Percentiles rank a stretch among this genome's conserved stretches.
These are phyloP conservation scores for Gopherus evgoodei DNA, from an alignment of 2,113 vertebrate species.

Conservation along the genomic window DNA sequence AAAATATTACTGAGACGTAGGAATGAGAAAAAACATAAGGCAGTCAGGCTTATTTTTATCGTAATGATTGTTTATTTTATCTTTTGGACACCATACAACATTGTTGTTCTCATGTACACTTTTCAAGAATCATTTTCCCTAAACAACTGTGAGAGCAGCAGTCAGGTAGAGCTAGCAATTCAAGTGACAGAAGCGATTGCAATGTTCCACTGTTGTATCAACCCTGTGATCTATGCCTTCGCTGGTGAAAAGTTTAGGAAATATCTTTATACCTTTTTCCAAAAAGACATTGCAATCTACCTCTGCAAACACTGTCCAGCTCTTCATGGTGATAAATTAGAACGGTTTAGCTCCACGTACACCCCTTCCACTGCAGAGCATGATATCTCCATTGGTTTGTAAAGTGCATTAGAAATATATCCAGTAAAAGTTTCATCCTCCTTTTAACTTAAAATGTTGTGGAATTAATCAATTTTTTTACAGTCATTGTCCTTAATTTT, in stretches of 20 bases:
- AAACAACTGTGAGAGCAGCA: conserved; percentile 44
- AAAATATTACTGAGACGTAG: conserved; percentile 82
- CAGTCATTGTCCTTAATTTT: background rate
- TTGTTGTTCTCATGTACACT: conserved; percentile 81
- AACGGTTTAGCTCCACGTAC: conserved; percentile 71
- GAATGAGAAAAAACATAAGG: conserved; percentile 85
- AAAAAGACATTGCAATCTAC: conserved; percentile 64
- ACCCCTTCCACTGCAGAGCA: conserved; percentile 80
- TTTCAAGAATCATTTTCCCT: conserved; percentile 73
- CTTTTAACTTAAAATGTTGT: background rate
- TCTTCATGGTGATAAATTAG: conserved; percentile 66
- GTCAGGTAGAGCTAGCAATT: conserved; percentile 65
- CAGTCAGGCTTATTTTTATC: conserved; percentile 88
- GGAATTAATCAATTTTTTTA: background rate
- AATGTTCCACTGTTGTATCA: conserved; percentile 89
- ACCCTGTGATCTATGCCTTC: conserved; percentile 93
- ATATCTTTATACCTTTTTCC: conserved; percentile 76
- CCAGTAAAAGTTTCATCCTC: background rate
- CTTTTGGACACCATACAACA: conserved; percentile 92
- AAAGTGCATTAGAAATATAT: background rate
- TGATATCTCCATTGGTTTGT: conserved; percentile 66
- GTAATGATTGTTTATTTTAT: conserved; percentile 87
- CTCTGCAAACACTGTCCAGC: conserved; percentile 70
- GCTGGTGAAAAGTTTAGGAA: conserved; percentile 92
- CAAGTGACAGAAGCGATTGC: conserved; percentile 85